Percentiles rank a stretch among this genome's conserved stretches.
Conservation (phyloP, 2,797 vertebrate species). For the Pelochelys cantorii region DNA sequence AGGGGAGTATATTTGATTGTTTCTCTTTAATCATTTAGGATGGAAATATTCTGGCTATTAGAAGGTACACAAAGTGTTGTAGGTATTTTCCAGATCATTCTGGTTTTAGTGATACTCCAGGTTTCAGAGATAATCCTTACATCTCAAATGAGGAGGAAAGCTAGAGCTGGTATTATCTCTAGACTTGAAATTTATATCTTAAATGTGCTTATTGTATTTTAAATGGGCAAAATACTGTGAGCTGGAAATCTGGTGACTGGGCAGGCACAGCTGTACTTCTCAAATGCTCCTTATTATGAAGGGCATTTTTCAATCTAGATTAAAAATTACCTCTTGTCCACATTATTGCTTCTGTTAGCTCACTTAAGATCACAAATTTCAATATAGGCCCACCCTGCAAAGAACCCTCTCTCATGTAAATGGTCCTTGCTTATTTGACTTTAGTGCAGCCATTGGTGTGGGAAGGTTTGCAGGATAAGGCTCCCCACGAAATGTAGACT, state of each 20-base stretch:
- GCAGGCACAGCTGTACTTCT: neutral
- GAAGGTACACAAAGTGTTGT: fast-evolving
- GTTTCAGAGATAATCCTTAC: neutral
- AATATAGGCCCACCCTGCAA: neutral
- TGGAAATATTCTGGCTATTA: neutral
- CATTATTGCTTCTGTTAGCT: neutral
- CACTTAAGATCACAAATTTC: fast-evolving
- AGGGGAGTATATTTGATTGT: neutral
- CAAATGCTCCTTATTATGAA: neutral
- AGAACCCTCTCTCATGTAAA: neutral
- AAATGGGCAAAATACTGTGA: neutral
- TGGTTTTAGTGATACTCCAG: neutral
- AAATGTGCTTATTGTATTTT: neutral
- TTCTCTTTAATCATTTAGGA: conserved; percentile 12
- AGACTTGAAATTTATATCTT: neutral
- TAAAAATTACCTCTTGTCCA: fast-evolving
- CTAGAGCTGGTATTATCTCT: neutral
- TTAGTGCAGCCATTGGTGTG: neutral
- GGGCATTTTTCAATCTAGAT: neutral
- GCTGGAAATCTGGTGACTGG: neutral
- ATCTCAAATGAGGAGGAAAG: neutral
- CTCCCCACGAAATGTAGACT: neutral
- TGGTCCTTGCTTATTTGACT: neutral
- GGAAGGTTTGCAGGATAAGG: neutral
- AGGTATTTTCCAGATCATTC: fast-evolving